These are phyloP conservation scores for Acrocephalus scirpaceus DNA, from an alignment of 2,797 vertebrate genomes.

Conservation along the genomic window DNA sequence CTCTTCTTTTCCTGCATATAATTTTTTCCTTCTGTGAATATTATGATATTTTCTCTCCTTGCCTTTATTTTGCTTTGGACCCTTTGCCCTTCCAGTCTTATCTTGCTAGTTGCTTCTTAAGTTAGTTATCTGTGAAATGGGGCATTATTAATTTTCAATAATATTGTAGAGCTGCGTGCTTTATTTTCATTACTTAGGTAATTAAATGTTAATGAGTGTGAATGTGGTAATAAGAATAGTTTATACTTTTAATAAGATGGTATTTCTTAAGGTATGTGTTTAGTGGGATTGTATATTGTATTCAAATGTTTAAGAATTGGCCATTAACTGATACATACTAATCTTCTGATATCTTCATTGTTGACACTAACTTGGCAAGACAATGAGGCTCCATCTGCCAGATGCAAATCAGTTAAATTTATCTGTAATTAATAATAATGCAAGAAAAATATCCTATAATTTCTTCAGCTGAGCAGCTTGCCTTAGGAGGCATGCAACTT, in stretches of 20 bases:
- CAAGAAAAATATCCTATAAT: slow-evolving; percentile 17
- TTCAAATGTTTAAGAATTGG: not conserved
- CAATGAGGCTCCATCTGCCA: not conserved
- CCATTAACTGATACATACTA: not conserved
- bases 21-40: not conserved
- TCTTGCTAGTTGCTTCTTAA: not conserved
- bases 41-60: not conserved
- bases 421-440: slow-evolving; percentile 14
- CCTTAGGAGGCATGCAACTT: not conserved
- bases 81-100: not conserved
- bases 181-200: not conserved
- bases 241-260: not conserved
- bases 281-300: not conserved
- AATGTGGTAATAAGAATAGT: not conserved
- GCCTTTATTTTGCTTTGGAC: not conserved
- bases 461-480: slow-evolving; percentile 13
- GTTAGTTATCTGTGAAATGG: not conserved
- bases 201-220: not conserved
- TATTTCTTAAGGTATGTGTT: not conserved
- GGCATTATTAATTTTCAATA: not conserved
- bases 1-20: not conserved
- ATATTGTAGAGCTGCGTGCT: not conserved
- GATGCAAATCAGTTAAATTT: slow-evolving; percentile 18
- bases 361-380: not conserved
- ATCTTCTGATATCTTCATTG: not conserved